phyloP scores from a whole-genome alignment of 1,140 invertebrate species.

The Bombyx mori region ASM3026992v2 NC_085117.1:12936501-12937000 shows the following conservation, averaged over 20 bases:
- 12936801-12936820: slow-evolving; percentile 37
- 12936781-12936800: slow-evolving; percentile 64
- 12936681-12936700: slow-evolving; percentile 47
- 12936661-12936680: slow-evolving; percentile 36
- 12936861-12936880: no score
- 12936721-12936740: slow-evolving; percentile 41
- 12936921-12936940: no score
- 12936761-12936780: slow-evolving; percentile 59
- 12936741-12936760: slow-evolving; percentile 43
- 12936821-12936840: no score
- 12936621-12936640: slow-evolving; percentile 46
- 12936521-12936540: not conserved
- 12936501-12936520: not conserved
- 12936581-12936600: not conserved
- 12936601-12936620: slow-evolving; percentile 35
- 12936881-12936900: no score
- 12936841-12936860: no score
- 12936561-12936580: not conserved
- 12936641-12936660: slow-evolving; percentile 36
- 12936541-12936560: not conserved
- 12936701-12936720: slow-evolving; percentile 49
- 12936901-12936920: no score
- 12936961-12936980: no score
- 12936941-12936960: no score
- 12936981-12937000: no score